Conservation (phyloP, 37 sponge, comb jelly and placozoan genomes). For the Aplysina aerophoba region DNA sequence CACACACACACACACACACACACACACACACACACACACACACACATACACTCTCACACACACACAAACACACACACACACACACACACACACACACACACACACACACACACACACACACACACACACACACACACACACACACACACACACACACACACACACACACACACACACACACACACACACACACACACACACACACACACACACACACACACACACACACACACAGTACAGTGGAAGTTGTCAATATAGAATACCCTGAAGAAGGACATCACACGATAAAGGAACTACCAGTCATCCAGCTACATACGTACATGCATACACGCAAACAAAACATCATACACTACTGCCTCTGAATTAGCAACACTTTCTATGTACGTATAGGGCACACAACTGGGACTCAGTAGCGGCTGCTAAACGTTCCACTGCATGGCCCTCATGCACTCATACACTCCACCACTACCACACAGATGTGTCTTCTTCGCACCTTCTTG, state of each 20-base stretch:
- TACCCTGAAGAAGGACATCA: no score
- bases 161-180: constrained; percentile 6
- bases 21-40: no score
- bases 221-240: neutral
- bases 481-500: constrained; percentile 72
- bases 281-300: no score
- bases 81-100: constrained; percentile 17
- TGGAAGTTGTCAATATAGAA: neutral
- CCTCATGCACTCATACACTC: neutral
- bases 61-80: constrained; percentile 25
- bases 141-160: constrained; percentile 12
- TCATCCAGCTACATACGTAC: no score
- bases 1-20: no score
- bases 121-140: constrained; percentile 14
- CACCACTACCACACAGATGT: neutral
- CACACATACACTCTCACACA: neutral
- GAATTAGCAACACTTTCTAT: no score
- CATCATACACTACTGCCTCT: no score
- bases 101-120: constrained; percentile 2
- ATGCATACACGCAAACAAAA: no score
- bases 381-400: no score
- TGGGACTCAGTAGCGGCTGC: no score
- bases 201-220: neutral
- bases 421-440: no score
- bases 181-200: neutral